Evolutionary conservation across 1,140 invertebrate genomes (phyloP).

Genomic region (Lepidurus packardi): DNA sequence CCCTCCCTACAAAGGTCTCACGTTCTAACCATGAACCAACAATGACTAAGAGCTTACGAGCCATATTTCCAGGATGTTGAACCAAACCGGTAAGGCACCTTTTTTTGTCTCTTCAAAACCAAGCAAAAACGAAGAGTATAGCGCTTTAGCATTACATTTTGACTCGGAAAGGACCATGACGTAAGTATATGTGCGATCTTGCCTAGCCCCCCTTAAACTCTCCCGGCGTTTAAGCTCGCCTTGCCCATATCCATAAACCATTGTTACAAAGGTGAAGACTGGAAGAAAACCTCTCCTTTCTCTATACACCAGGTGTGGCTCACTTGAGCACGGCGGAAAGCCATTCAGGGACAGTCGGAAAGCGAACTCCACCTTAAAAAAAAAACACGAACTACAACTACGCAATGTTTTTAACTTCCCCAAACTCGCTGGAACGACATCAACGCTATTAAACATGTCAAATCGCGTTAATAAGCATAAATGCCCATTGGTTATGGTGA

Average conservation of each 20-base stretch:
- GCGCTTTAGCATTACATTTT: not conserved
- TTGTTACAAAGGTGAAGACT: not conserved
- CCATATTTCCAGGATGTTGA: not conserved
- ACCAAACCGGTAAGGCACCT: not conserved
- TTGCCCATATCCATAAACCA: not conserved
- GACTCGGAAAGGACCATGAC: no score
- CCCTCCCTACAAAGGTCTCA: not conserved
- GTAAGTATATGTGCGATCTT: no score
- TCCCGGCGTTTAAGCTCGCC: no score
- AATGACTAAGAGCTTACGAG: not conserved
- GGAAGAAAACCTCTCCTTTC: not conserved
- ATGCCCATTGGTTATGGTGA: no score
- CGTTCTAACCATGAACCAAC: not conserved
- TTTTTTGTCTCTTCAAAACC: not conserved
- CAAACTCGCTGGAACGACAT: no score
- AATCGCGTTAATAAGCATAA: no score
- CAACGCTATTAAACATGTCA: no score
- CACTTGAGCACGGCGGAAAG: not conserved
- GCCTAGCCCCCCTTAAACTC: no score
- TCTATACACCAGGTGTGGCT: constrained; percentile 8
- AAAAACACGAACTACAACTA: not conserved
- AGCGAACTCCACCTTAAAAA: constrained; percentile 1
- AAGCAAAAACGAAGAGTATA: no score
- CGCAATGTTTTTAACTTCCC: not conserved
- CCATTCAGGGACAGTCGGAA: not conserved